Evolutionary conservation across 2,113 vertebrate species (phyloP).

Genomic region (Phodopus roborovskii): DNA sequence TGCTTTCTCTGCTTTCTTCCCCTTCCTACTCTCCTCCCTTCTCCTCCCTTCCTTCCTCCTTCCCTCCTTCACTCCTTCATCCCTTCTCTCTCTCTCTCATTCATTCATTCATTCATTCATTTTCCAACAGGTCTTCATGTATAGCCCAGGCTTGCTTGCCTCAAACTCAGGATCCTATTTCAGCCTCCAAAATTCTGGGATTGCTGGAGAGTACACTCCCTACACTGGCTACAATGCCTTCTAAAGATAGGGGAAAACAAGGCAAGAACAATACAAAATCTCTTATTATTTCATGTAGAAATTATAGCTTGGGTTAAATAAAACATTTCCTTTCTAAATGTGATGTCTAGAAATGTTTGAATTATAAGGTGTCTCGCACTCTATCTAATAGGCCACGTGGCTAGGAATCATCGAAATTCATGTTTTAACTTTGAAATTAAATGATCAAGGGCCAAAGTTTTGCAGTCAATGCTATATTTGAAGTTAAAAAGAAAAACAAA

Average conservation of each 20-base stretch:
- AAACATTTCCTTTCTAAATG: slow-evolving; percentile 31
- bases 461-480: not conserved
- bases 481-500: not conserved
- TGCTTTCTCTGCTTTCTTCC: slow-evolving; percentile 52
- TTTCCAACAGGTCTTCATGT: not conserved
- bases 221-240: no score
- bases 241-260: not conserved
- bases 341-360: not conserved
- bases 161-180: not conserved
- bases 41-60: no score
- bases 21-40: no score
- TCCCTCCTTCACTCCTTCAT: no score
- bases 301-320: not conserved
- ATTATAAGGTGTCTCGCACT: not conserved
- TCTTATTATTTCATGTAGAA: not conserved
- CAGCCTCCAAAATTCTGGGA: not conserved
- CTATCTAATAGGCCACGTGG: not conserved
- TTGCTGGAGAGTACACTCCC: not conserved
- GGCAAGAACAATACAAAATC: not conserved
- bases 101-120: not conserved
- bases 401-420: not conserved
- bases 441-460: not conserved
- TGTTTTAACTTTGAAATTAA: not conserved
- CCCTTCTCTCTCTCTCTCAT: no score
- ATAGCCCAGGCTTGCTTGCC: not conserved